Evolutionary conservation across 2,113 vertebrate species (phyloP).

Genomic region (Grammomys surdaster): DNA sequence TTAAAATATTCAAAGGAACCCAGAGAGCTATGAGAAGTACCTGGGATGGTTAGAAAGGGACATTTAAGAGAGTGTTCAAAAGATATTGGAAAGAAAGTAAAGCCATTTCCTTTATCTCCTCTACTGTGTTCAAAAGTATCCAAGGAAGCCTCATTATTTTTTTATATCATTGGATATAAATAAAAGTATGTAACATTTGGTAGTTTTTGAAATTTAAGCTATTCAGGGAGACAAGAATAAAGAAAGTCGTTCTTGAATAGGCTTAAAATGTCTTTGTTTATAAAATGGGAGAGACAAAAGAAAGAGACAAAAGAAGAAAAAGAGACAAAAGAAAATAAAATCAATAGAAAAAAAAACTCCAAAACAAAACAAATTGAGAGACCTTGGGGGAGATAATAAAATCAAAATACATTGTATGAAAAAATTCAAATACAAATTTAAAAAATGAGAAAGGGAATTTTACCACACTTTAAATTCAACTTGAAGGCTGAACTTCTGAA

Average conservation of each 20-base stretch:
- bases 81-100: not conserved
- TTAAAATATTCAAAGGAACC: not conserved
- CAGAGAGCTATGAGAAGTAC: not conserved
- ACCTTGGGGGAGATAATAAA: not conserved
- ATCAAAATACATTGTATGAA: not conserved
- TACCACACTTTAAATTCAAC: conserved; percentile 75
- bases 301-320: too few relatives aligned
- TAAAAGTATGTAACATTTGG: conserved; percentile 4
- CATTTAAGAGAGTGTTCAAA: not conserved
- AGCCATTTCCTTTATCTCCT: not conserved
- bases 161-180: conserved; percentile 16
- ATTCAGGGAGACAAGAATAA: conserved; percentile 21
- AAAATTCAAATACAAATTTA: not conserved
- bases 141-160: not conserved
- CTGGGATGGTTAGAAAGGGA: not conserved
- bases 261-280: conserved; percentile 49
- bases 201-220: conserved; percentile 40
- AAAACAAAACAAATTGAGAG: not conserved
- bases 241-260: not conserved
- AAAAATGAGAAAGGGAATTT: conserved; percentile 27
- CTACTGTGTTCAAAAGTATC: not conserved
- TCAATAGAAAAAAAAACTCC: not conserved
- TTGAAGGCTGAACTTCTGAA: conserved; percentile 55
- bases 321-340: not conserved
- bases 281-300: not conserved